Conservation (phyloP, 2,888 invertebrate species). For the Cloeon dipterum region DNA sequence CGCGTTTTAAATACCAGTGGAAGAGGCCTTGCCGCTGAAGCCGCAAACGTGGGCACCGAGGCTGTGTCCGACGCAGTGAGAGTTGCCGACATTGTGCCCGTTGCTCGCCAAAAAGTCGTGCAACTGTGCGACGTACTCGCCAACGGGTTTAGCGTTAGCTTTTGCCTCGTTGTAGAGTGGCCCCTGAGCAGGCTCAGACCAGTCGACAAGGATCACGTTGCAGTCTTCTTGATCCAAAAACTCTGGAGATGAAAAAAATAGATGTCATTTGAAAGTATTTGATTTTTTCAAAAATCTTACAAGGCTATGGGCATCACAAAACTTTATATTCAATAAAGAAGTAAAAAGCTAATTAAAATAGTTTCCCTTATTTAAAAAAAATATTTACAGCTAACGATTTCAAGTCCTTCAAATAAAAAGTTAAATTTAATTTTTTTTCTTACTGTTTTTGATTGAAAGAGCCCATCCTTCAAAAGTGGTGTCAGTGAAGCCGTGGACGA, state of each 20-base stretch:
- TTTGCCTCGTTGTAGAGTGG: conserved; percentile 1
- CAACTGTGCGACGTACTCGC: conserved; percentile 2
- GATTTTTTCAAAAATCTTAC: too few species aligned
- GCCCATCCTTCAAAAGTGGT: not conserved
- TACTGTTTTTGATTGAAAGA: not conserved
- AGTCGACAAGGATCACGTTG: conserved; percentile 3
- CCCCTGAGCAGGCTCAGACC: conserved; percentile 1
- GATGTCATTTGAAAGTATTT: too few species aligned
- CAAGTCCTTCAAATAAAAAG: too few species aligned
- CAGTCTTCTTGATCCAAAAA: too few species aligned
- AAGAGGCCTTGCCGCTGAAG: conserved; percentile 3
- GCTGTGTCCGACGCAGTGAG: conserved; percentile 5
- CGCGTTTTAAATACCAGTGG: not conserved
- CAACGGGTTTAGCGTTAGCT: not conserved
- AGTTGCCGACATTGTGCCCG: not conserved
- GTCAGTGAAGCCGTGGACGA: not conserved
- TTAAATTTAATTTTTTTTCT: too few species aligned
- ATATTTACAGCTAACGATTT: too few species aligned
- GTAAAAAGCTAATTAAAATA: too few species aligned
- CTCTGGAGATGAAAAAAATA: too few species aligned
- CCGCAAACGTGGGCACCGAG: conserved; percentile 6
- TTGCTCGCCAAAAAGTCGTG: conserved; percentile 1
- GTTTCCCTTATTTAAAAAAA: too few species aligned
- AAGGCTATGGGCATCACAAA: too few species aligned
- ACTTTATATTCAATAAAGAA: too few species aligned